phyloP scores from a whole-genome alignment of 92 coral and sea anemone genomes.

The Epizoanthus ramosus region DNA sequence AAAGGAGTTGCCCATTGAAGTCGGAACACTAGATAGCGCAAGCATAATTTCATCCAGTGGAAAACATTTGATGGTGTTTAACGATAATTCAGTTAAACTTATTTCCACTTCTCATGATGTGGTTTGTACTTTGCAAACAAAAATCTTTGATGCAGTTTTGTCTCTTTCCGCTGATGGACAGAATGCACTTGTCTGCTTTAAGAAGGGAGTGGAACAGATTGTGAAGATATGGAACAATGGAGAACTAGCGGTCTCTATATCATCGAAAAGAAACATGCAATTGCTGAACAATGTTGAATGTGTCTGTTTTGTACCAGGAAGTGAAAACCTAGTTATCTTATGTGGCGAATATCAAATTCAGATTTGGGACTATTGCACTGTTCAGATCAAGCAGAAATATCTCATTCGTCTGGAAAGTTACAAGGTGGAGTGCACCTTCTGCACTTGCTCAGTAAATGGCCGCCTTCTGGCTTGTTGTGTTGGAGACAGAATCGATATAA shows the following conservation, averaged over 20 bases:
- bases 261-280: not conserved
- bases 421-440: not conserved
- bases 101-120: not conserved
- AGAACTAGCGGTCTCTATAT: not conserved
- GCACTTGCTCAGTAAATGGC: slow-evolving; percentile 14
- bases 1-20: no score
- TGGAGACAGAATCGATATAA: no score
- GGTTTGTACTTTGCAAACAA: not conserved
- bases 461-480: slow-evolving; percentile 7
- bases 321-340: slow-evolving; percentile 2
- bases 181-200: not conserved
- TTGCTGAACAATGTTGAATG: not conserved
- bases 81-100: not conserved
- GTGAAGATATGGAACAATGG: not conserved
- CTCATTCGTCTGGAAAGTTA: not conserved
- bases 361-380: not conserved
- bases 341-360: not conserved
- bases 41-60: not conserved
- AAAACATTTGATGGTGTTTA: not conserved
- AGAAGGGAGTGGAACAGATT: not conserved
- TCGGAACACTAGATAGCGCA: not conserved
- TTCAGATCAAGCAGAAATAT: not conserved
- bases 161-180: slow-evolving; percentile 11
- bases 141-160: not conserved
- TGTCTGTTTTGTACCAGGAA: slow-evolving; percentile 22